Evolutionary conservation across 2,113 vertebrate species (phyloP).

Genomic region (Piaya cayana): DNA sequence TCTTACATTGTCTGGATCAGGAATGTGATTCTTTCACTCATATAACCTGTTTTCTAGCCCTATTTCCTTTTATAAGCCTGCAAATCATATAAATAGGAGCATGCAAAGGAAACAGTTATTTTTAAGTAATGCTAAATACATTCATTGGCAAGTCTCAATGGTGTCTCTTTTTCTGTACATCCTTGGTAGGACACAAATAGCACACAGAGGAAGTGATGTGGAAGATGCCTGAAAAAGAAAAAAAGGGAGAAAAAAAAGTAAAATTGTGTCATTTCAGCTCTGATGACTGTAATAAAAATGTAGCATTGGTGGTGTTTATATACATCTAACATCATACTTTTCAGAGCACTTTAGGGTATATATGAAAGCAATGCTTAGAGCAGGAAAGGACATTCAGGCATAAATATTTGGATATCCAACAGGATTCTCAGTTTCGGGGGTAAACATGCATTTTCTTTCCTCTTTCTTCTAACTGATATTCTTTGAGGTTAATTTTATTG

Average conservation of each 20-base stretch:
- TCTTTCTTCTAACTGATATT: neutral
- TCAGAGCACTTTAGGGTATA: neutral
- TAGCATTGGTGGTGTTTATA: neutral
- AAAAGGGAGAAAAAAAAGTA: neutral
- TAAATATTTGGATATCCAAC: neutral
- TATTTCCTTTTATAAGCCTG: conserved; percentile 55
- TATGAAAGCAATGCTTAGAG: neutral
- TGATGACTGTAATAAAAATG: neutral
- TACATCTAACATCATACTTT: neutral
- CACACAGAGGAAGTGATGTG: conserved; percentile 26
- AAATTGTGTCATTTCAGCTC: neutral
- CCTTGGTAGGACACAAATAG: conserved; percentile 57
- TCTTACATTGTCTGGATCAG: neutral
- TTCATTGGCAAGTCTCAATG: conserved; percentile 59
- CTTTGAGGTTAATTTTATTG: neutral
- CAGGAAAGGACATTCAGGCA: neutral
- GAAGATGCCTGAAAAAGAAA: neutral
- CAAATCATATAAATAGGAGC: conserved; percentile 58
- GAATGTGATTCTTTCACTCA: conserved; percentile 3
- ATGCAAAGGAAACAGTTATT: conserved; percentile 62
- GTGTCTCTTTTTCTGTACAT: conserved; percentile 59
- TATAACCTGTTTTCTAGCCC: neutral
- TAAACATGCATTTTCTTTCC: neutral
- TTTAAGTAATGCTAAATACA: conserved; percentile 65
- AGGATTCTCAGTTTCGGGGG: neutral